Evolutionary conservation across 2,113 vertebrate species (phyloP).

Genomic region (Sinocyclocheilus grahami): DNA sequence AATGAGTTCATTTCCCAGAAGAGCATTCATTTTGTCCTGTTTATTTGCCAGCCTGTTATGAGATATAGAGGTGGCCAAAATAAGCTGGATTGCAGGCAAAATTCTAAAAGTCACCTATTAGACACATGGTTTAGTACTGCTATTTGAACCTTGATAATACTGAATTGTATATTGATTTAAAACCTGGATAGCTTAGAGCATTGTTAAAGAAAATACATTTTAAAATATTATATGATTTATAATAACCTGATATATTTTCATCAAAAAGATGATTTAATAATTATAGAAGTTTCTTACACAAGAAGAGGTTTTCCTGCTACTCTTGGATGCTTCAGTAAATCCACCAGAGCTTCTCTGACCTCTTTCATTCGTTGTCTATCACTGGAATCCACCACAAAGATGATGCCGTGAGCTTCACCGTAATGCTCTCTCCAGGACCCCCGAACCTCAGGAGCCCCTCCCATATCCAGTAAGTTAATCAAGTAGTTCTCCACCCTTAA

Average conservation of each 20-base stretch:
- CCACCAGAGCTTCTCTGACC: conserved; percentile 77
- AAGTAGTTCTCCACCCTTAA: conserved; percentile 83
- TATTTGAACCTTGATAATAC: neutral
- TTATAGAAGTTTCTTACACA: conserved; percentile 74
- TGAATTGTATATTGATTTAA: neutral
- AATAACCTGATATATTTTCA: neutral
- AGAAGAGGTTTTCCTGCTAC: conserved; percentile 88
- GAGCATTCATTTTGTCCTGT: conserved; percentile 82
- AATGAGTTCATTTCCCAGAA: conserved; percentile 84
- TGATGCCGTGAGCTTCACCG: conserved; percentile 77
- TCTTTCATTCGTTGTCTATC: conserved; percentile 80
- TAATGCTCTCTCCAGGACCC: conserved; percentile 80
- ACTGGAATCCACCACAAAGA: conserved; percentile 89
- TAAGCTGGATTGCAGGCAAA: neutral
- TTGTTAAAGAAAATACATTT: no score
- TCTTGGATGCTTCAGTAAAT: conserved; percentile 80
- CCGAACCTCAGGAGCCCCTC: conserved; percentile 71
- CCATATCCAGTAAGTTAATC: conserved; percentile 83
- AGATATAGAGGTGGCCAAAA: conserved; percentile 8
- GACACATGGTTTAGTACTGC: neutral
- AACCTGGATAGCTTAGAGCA: neutral
- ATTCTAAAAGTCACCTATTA: neutral
- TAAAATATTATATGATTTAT: no score
- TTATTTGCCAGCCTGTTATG: conserved; percentile 88
- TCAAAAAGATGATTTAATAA: neutral